Conservation (phyloP, 2,113 vertebrate genomes). For the Formicarius rufipectus region DNA sequence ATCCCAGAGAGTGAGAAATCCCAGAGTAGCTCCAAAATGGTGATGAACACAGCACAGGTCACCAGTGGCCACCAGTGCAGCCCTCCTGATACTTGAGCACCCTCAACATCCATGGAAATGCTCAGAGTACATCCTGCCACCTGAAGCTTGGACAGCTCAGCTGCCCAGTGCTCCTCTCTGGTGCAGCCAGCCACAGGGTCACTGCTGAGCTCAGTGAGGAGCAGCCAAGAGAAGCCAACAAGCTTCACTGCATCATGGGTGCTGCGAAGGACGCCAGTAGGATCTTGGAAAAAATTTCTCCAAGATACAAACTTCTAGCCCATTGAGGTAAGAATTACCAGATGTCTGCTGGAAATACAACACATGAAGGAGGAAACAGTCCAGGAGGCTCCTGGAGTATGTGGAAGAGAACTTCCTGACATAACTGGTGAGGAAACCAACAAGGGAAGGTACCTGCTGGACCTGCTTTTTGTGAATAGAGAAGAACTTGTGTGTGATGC, state of each 20-base stretch:
- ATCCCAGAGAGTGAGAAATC: background rate
- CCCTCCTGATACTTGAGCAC: background rate
- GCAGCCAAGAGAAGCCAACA: background rate
- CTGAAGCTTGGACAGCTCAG: background rate
- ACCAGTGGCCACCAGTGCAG: background rate
- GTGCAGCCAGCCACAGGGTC: background rate
- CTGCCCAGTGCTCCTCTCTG: background rate
- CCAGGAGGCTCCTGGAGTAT: background rate
- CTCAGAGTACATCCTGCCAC: background rate
- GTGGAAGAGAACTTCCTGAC: background rate
- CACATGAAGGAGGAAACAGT: background rate
- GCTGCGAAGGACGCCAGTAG: background rate
- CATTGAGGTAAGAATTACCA: background rate
- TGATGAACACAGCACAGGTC: background rate
- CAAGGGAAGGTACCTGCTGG: background rate
- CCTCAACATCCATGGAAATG: background rate
- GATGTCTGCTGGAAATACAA: background rate
- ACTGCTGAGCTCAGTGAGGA: background rate
- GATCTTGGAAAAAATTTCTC: background rate
- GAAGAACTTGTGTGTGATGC: background rate
- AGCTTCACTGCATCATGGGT: background rate
- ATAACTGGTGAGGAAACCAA: background rate
- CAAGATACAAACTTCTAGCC: background rate
- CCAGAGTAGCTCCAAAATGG: background rate
- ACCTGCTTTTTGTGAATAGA: background rate